Evolutionary conservation across 2,113 vertebrate species (phyloP), one percentile per base, ranked within the genome.

Genomic region (Carassius carassius): DNA sequence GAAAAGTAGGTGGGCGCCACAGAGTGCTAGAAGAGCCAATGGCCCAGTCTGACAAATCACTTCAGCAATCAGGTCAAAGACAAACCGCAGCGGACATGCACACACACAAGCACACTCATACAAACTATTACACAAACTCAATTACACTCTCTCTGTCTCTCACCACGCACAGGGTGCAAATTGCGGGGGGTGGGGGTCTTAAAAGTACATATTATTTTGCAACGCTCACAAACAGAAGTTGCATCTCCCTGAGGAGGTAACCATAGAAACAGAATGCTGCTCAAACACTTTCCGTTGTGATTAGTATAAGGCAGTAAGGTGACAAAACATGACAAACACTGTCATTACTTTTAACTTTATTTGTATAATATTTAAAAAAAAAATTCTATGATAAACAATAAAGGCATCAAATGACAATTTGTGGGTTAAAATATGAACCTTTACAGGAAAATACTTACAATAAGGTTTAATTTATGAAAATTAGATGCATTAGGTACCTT

Each of bases 41-140:
- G 82, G 72, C 70, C 86, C 73, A 81, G 47, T 69, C 78, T n/a
- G 75, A 81, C 72, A 77, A 25, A 37, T 79, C 70, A 51, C 32
- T 84, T 81, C 70, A 70, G 70, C 82, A 84, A 87, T 84, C 86
- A 87, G 86, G 82, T 56, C 82, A 87, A 76, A 87, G 62, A 75
- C 51, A 76, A 37, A 60, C 32, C 67, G 44, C 4, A 44, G 58
- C 85, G 60, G 62, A 84, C 69, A 87, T 56, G 75, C 78, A 80
- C 76, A 51, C 54, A 86, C n/a, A 73, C 65, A 70, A 13, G 17
- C 63, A 85, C 49, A 83, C 41, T 37, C 11, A 25, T 47, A 14
- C 35, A 41, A 32, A 58, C 54, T 19, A 58, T 58, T 17, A 21
- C 54, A 58, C 54, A 58, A 58, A 51, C 62, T 23, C 72, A 75